phyloP scores from a whole-genome alignment of 2,888 invertebrate species.

The Stramonita haemastoma region DNA sequence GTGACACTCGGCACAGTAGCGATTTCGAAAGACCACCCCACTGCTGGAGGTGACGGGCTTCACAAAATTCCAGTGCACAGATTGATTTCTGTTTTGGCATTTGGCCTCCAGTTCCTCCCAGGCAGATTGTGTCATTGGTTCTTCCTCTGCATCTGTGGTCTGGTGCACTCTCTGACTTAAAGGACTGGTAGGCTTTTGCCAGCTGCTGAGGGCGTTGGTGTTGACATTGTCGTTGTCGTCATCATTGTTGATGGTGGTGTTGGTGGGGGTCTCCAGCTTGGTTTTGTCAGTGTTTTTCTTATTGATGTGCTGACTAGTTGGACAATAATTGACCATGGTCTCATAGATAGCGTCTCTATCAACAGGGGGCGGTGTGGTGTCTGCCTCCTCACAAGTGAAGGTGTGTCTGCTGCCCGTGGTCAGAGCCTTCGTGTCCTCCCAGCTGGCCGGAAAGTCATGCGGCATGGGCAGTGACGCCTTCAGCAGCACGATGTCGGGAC shows the following conservation, averaged over 20 bases:
- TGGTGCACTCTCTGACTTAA: background rate
- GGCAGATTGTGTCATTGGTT: background rate
- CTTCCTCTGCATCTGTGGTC: background rate
- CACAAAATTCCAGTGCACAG: background rate
- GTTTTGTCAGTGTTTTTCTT: too few species aligned
- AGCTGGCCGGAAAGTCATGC: background rate
- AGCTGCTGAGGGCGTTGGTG: background rate
- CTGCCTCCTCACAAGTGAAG: background rate
- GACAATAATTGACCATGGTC: background rate
- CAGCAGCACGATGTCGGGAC: background rate
- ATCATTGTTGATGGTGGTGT: too few species aligned
- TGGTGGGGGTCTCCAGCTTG: background rate
- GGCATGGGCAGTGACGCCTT: background rate
- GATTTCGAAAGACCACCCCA: background rate
- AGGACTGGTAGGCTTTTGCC: background rate
- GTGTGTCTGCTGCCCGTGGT: background rate
- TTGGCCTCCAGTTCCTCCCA: background rate
- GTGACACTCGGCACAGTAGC: background rate
- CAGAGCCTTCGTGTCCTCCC: background rate
- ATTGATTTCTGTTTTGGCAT: background rate
- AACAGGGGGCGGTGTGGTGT: background rate
- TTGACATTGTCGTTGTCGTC: background rate
- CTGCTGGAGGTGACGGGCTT: background rate
- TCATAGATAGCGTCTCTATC: background rate
- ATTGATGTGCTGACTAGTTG: background rate